A percentile compares a stretch with the other conserved stretches of the same genome.
Conservation (phyloP, 2,113 vertebrate genomes). For the Caloenas nicobarica region DNA sequence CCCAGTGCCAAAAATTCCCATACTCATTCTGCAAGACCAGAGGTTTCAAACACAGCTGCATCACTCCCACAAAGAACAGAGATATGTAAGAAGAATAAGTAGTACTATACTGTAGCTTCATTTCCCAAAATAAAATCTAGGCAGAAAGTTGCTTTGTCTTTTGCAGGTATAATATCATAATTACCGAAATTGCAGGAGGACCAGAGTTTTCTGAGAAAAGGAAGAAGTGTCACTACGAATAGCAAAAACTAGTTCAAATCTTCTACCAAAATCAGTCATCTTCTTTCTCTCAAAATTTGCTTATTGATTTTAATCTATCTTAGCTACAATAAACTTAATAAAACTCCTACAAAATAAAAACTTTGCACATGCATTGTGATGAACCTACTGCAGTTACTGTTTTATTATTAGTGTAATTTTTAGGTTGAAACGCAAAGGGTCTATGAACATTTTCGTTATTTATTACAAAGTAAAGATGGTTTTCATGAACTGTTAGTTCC, state of each 20-base stretch:
- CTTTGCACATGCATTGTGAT: neutral
- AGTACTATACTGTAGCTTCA: neutral
- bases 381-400: neutral
- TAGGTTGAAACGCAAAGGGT: conserved; percentile 32
- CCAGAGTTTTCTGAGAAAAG: neutral
- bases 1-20: neutral
- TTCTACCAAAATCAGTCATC: neutral
- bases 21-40: neutral
- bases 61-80: neutral
- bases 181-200: neutral
- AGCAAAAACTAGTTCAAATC: neutral
- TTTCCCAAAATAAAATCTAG: neutral
- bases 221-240: neutral
- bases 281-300: neutral
- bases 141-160: neutral
- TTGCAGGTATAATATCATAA: neutral
- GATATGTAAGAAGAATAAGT: neutral
- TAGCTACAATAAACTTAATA: neutral
- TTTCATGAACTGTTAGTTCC: conserved; percentile 3
- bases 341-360: neutral
- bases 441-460: conserved; percentile 1
- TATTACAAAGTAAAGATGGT: conserved; percentile 7
- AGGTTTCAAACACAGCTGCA: neutral
- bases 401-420: neutral
- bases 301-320: neutral